Conservation (phyloP, 30 jellyfish, hydroid and myxozoan genomes). For the Cassiopea andromeda region DNA sequence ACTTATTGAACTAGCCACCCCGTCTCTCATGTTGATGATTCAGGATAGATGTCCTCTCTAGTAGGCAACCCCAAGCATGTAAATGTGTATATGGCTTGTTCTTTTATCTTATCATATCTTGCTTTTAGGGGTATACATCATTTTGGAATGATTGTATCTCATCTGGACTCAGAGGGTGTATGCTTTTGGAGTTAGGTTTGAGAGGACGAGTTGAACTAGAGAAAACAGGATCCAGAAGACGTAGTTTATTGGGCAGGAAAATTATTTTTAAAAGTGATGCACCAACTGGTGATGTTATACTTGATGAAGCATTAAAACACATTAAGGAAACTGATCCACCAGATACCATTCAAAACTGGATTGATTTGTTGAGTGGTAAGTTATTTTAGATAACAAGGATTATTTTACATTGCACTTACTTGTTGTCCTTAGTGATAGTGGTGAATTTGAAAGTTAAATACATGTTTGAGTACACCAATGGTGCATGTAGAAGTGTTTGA, state of each 20-base stretch:
- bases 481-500: too few species aligned
- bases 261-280: constrained; percentile 86
- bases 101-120: not conserved
- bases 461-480: too few species aligned
- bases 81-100: not conserved
- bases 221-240: constrained; percentile 88
- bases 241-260: constrained; percentile 86
- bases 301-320: constrained; percentile 95
- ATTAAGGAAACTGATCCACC: constrained; percentile 95
- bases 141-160: constrained; percentile 99
- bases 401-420: too few species aligned
- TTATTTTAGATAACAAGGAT: not conserved
- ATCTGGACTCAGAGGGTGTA: constrained; percentile 96
- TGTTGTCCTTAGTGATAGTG: too few species aligned
- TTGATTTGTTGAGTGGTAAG: constrained; percentile 96
- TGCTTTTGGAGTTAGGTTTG: constrained; percentile 93
- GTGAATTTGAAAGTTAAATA: too few species aligned
- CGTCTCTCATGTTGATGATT: too few species aligned
- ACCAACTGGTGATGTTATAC: constrained; percentile 94
- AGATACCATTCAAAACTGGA: constrained; percentile 92
- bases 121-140: constrained; percentile 95
- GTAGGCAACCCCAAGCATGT: too few species aligned
- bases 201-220: constrained; percentile 98
- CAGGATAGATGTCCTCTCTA: too few species aligned
- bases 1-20: too few species aligned